Conservation (phyloP, 2,888 invertebrate species). For the Stenotaenia linearis region DNA sequence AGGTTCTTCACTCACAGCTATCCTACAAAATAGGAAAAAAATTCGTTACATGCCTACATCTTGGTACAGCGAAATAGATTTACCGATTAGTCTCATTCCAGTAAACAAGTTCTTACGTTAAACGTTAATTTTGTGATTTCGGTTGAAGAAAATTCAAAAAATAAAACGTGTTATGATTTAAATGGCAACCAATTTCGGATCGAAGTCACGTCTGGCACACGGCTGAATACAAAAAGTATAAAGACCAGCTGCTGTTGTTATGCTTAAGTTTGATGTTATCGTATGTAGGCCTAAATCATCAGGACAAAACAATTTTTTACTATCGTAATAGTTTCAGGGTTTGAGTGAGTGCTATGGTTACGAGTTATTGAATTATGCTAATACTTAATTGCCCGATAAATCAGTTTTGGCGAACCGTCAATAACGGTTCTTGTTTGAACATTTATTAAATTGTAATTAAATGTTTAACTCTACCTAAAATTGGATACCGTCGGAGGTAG, state of each 20-base stretch:
- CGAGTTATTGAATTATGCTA: not conserved
- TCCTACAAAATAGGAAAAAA: not conserved
- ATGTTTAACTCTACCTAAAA: not conserved
- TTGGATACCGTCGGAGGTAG: not conserved
- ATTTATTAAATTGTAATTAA: not conserved
- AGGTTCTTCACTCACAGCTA: too few relatives aligned
- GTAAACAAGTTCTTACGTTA: not conserved
- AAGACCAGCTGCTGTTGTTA: not conserved
- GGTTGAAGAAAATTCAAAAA: not conserved
- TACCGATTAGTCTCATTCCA: not conserved
- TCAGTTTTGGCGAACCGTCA: not conserved
- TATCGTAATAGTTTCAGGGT: too few relatives aligned
- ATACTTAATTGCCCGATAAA: not conserved
- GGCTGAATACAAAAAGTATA: not conserved
- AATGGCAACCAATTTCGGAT: too few relatives aligned
- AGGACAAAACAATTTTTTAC: too few relatives aligned
- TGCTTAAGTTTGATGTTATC: not conserved
- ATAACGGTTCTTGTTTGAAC: too few relatives aligned
- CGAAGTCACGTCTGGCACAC: not conserved
- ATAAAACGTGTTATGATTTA: too few relatives aligned
- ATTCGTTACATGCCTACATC: not conserved
- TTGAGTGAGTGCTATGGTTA: not conserved
- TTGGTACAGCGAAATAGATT: not conserved
- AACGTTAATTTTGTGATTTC: not conserved
- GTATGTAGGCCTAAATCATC: constrained; percentile 4